Evolutionary conservation across 1,140 invertebrate genomes (phyloP), one percentile per base, ranked within the genome.

Genomic region (Himalopsyche phryganea): DNA sequence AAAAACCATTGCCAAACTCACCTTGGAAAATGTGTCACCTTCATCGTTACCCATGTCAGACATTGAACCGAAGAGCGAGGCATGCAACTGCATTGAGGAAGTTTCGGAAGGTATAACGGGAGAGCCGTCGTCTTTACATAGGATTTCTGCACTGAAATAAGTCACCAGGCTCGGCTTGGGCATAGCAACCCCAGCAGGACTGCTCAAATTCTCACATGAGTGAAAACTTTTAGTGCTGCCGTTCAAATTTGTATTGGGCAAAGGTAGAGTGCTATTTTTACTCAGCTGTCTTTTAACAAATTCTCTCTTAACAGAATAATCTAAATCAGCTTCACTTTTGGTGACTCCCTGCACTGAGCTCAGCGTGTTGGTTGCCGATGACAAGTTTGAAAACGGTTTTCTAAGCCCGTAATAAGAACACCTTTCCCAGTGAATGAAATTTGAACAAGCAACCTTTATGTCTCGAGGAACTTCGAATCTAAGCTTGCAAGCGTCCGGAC

Each of bases 381-480:
- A 44, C 48, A 46, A 44, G 23, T 53, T 19, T 35, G n/a, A 33
- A 35, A 42, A 33, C 9, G 36, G 40, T 36, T 52, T 52, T 18
- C 17, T 11, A 17, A 6, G 63, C n/a, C 66, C 55, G 47, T 67
- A 60, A 56, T 71, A 69, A 3, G 70, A 67, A 20, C 75, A 65
- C 41, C 71, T 67, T 52, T 78, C 72, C 76, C 76, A 78, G 11
- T 77, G 62, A 52, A 78, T 75, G 15, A 78, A 72, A 52, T 78
- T 71, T 49, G 75, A 69, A 45, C 71, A 74, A 0, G 69, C 66
- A 10, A 75, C 61, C 73, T 66, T 57, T 0, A 65, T 42, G 40
- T 65, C 53, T 2, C 9, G 48, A 1, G 63, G 51, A 35, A 58
- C 18, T 28, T 63, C 60, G 36, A 58, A 60, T 52, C 58, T 55